A percentile compares a stretch with the other conserved stretches of the same genome.
These are phyloP conservation scores for Steatornis caripensis DNA, from an alignment of 2,113 vertebrate species.

Conservation along the genomic window DNA sequence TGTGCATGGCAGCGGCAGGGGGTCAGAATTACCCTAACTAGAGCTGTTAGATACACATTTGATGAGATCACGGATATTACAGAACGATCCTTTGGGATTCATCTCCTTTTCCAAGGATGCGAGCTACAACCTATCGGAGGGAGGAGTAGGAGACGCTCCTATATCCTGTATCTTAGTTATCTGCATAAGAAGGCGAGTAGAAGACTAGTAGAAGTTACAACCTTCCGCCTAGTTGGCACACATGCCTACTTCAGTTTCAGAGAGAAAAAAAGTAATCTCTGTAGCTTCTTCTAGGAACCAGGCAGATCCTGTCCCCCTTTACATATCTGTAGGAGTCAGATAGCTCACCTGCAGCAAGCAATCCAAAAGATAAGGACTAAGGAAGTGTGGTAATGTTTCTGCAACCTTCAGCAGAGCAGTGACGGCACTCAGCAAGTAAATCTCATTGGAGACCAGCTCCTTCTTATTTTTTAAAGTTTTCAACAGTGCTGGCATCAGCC, in stretches of 20 bases:
- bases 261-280: not conserved
- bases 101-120: not conserved
- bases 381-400: slow-evolving; percentile 88
- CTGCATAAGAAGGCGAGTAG: not conserved
- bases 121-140: not conserved
- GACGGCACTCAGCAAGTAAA: slow-evolving; percentile 88
- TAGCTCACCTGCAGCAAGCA: slow-evolving; percentile 76
- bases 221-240: not conserved
- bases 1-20: accelerated
- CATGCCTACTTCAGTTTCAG: not conserved
- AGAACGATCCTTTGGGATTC: not conserved
- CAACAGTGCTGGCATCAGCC: slow-evolving; percentile 88
- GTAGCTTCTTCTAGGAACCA: not conserved
- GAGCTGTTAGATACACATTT: not conserved
- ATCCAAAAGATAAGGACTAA: slow-evolving; percentile 91
- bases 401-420: slow-evolving; percentile 87
- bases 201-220: accelerated
- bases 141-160: not conserved
- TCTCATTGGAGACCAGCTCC: slow-evolving; percentile 80
- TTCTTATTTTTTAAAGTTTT: slow-evolving; percentile 74
- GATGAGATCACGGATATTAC: not conserved
- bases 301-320: not conserved
- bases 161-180: not conserved
- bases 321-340: not conserved
- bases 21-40: not conserved